These are phyloP conservation scores for Drosophila albomicans DNA, from an alignment of 1,140 invertebrate species.

Conservation along the genomic window DNA sequence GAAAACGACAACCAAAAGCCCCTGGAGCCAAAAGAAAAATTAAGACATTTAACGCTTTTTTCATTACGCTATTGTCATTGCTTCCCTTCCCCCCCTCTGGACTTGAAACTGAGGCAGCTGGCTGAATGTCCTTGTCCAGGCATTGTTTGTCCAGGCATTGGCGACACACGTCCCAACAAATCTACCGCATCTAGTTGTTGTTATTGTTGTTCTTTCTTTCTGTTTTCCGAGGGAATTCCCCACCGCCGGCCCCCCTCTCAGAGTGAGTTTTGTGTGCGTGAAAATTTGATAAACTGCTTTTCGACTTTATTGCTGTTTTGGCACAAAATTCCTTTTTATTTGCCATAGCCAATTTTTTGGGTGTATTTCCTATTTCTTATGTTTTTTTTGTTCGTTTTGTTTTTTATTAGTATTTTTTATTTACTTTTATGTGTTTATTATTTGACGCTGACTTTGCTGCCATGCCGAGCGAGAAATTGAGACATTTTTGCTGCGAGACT, in stretches of 20 bases:
- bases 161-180: conserved; percentile 46
- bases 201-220: conserved; percentile 39
- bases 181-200: conserved; percentile 27
- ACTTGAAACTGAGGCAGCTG: background rate
- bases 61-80: conserved; percentile 61
- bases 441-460: conserved; percentile 58
- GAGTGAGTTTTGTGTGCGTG: conserved; percentile 50
- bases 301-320: conserved; percentile 81
- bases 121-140: background rate
- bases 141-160: conserved; percentile 42
- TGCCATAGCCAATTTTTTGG: conserved; percentile 64
- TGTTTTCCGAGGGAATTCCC: conserved; percentile 22
- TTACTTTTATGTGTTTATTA: conserved; percentile 63
- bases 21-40: conserved; percentile 55
- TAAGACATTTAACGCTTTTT: conserved; percentile 81
- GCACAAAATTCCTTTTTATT: conserved; percentile 69
- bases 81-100: background rate
- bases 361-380: conserved; percentile 9
- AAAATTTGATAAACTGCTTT: conserved; percentile 82
- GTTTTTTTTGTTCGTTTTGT: conserved; percentile 35
- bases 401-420: conserved; percentile 64
- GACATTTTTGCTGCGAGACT: conserved; percentile 47
- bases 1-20: conserved; percentile 23
- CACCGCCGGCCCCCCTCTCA: background rate
- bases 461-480: conserved; percentile 69